Evolutionary conservation across 2,888 invertebrate species (phyloP).

Genomic region (Cordilura impudica): DNA sequence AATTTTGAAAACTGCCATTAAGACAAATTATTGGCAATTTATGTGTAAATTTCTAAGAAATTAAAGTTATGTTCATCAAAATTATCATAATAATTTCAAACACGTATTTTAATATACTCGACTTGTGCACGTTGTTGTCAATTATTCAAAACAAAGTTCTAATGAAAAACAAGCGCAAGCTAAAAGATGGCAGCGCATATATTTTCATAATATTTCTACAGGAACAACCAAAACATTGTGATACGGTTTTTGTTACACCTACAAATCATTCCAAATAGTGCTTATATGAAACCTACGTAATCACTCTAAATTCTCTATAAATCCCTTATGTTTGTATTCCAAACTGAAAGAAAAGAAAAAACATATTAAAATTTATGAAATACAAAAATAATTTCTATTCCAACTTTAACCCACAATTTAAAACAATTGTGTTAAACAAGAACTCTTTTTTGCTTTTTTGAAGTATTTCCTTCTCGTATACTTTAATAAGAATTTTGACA

Average conservation of each 20-base stretch:
- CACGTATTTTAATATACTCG: conserved; percentile 42
- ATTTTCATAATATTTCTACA: conserved; percentile 16
- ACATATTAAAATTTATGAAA: conserved; percentile 49
- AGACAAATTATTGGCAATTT: conserved; percentile 41
- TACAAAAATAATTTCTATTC: conserved; percentile 24
- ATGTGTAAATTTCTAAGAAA: conserved; percentile 15
- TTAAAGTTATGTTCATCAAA: conserved; percentile 56
- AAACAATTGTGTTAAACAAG: conserved; percentile 43
- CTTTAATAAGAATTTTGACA: conserved; percentile 23
- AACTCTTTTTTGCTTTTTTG: conserved; percentile 12
- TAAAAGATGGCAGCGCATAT: conserved; percentile 32
- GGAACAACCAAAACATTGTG: not conserved
- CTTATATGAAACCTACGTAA: conserved; percentile 45
- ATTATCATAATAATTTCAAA: conserved; percentile 57
- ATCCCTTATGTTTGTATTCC: conserved; percentile 30
- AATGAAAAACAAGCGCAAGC: conserved; percentile 40
- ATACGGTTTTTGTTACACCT: conserved; percentile 49
- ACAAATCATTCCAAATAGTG: conserved; percentile 13
- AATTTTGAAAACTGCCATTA: not conserved
- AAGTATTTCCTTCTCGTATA: not conserved
- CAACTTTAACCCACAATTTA: conserved; percentile 51
- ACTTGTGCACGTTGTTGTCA: conserved; percentile 21
- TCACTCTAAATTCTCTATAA: not conserved
- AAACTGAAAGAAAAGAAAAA: conserved; percentile 21
- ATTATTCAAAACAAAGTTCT: conserved; percentile 26